Evolutionary conservation across 2,888 invertebrate species (phyloP), one percentile per base, ranked within the genome.

Genomic region (Clitarchus hookeri): DNA sequence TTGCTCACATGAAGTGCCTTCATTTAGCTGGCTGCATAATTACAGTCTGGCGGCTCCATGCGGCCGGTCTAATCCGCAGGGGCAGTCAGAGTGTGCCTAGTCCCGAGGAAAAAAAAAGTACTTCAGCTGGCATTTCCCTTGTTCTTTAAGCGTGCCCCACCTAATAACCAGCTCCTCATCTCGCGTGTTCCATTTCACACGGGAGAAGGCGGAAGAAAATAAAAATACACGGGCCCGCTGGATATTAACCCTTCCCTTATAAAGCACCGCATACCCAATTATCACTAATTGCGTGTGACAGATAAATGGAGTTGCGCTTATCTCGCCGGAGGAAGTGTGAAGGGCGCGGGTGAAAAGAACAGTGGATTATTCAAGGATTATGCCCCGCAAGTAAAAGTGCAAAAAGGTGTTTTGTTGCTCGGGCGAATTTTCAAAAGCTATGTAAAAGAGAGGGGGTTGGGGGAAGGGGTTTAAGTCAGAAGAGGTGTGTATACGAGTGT

Each of bases 271-370:
- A 44, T 48, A 27, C 84, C 83, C 84, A 86, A 86, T 84, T 84
- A 86, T 84, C 53, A 82, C 44, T 87, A 87, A 87, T 87, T 87
- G 86, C 44, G 26, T 26, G 86, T 84, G 87, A 87, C 87, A 86
- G 80, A 85, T 86, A 87, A 86, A 87, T 86, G 86, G 83, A 86
- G 85, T 84, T 84, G 65, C 65, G 65, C 65, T 65, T 65, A 65
- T 65, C 65, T 19, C 65, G 65, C 27, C 82, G 8, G 54, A 23
- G n/a, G 27, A 26, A n/a, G 85, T 36, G 65, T 65, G 86, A 48
- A 85, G 83, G 16, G 86, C 65, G 25, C 26, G 77, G 80, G 80
- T 53, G 82, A 84, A 80, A 84, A 84, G 48, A 86, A 44, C 54
- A 85, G 85, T 85, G 85, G 86, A 82, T 86, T 86, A 85, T 77